Conservation (phyloP, 2,113 vertebrate genomes). For the Poeciliopsis occidentalis region DNA sequence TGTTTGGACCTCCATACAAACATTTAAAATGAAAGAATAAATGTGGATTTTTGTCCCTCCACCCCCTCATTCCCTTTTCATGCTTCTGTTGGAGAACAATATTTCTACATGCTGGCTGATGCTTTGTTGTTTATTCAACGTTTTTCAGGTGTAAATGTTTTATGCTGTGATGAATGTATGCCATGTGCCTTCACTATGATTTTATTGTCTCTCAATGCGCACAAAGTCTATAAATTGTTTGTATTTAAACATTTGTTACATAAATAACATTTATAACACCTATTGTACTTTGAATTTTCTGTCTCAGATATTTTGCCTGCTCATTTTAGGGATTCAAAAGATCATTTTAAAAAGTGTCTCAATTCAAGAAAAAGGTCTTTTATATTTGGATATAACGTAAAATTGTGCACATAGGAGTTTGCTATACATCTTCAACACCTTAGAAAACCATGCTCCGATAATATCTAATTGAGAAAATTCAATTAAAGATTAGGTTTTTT, state of each 20-base stretch:
- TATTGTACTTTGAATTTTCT: not conserved
- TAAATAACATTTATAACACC: not conserved
- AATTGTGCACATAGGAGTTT: too few species aligned
- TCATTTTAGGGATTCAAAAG: not conserved
- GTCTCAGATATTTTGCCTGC: not conserved
- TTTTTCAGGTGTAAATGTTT: not conserved
- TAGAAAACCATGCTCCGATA: too few species aligned
- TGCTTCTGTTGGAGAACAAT: not conserved
- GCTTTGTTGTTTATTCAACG: not conserved
- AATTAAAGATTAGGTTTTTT: too few species aligned
- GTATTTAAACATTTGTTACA: not conserved
- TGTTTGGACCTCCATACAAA: not conserved
- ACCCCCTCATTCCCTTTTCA: not conserved
- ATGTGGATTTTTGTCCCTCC: not conserved
- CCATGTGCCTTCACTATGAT: not conserved
- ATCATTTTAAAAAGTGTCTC: too few species aligned
- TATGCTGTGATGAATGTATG: not conserved
- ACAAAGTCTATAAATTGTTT: not conserved
- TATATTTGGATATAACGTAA: too few species aligned
- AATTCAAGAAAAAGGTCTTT: too few species aligned
- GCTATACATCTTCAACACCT: too few species aligned
- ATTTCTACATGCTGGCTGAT: not conserved
- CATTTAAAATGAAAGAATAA: not conserved
- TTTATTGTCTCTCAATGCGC: not conserved
- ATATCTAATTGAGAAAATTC: too few species aligned